These are phyloP conservation scores for Squalus acanthias DNA, from an alignment of 2,797 vertebrate genomes.

Conservation along the genomic window DNA sequence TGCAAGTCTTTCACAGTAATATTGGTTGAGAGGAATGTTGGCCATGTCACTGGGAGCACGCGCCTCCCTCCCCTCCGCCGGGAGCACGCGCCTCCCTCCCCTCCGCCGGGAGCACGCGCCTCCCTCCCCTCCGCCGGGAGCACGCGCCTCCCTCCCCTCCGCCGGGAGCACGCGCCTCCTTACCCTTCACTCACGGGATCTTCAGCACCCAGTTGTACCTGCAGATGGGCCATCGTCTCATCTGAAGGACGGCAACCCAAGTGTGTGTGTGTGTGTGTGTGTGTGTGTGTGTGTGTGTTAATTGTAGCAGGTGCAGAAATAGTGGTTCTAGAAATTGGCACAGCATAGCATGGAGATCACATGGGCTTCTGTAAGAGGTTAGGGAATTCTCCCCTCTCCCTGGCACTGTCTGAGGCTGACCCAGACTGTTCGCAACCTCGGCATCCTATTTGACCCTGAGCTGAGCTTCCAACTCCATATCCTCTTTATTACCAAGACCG, in stretches of 20 bases:
- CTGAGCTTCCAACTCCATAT: neutral
- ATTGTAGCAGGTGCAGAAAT: neutral
- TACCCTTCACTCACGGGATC: neutral
- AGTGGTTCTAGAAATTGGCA: neutral
- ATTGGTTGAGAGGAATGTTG: neutral
- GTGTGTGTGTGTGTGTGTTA: neutral
- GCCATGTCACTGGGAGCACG: too few relatives aligned
- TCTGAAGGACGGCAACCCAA: neutral
- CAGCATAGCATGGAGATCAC: neutral
- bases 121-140: too few relatives aligned
- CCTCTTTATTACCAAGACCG: neutral
- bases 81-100: neutral
- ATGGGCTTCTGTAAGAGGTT: neutral
- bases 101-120: too few relatives aligned
- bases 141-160: too few relatives aligned
- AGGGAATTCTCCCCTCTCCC: neutral
- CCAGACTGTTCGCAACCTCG: neutral
- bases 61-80: too few relatives aligned
- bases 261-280: neutral
- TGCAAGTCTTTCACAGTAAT: neutral
- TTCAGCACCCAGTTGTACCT: neutral
- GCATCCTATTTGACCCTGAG: neutral
- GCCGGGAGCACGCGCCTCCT: neutral
- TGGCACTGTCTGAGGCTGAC: neutral
- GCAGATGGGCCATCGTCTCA: neutral